These are phyloP conservation scores for Brachionus sp. DNA, from an alignment of 1,140 invertebrate species.

Conservation along the genomic window DNA sequence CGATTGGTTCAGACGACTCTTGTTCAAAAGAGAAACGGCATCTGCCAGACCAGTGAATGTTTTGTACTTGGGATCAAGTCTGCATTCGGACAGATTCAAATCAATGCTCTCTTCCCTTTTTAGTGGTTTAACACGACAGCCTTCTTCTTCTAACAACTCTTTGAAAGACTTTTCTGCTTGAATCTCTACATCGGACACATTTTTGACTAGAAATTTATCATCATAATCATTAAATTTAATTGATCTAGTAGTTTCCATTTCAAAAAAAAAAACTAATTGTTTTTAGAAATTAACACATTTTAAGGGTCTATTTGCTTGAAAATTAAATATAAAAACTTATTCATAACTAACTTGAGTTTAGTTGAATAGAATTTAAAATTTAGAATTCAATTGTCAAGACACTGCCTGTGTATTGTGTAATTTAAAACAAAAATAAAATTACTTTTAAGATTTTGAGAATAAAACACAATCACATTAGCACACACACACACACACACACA, in stretches of 20 bases:
- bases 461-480: no score
- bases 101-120: neutral
- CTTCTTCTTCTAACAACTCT: neutral
- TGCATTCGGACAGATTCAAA: neutral
- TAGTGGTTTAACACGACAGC: neutral
- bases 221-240: neutral
- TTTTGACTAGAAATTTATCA: neutral
- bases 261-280: neutral
- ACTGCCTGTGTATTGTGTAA: neutral
- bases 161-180: neutral
- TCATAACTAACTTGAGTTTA: conserved; percentile 22
- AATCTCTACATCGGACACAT: neutral
- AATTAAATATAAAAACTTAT: neutral
- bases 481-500: no score
- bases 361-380: neutral
- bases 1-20: neutral
- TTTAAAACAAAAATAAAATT: neutral
- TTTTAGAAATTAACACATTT: neutral
- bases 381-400: neutral
- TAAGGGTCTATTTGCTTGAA: neutral
- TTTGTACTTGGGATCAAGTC: neutral
- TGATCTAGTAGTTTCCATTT: neutral
- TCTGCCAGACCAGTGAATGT: neutral
- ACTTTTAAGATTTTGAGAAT: neutral
- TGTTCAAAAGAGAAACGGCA: neutral